Conservation (phyloP, 2,797 vertebrate species). For the Adrianichthys oophorus region DNA sequence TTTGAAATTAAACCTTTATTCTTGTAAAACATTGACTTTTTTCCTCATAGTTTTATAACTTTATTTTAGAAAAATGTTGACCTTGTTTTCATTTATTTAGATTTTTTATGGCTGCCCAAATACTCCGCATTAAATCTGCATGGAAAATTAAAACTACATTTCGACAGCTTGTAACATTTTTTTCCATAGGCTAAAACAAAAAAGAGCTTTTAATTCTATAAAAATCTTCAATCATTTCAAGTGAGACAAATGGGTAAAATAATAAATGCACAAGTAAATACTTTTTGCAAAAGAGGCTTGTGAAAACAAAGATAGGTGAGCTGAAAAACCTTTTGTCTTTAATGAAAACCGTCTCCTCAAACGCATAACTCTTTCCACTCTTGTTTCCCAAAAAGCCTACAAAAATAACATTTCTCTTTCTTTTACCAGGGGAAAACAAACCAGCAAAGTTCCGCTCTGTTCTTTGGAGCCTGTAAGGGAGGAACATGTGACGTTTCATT, state of each 20-base stretch:
- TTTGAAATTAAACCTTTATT: too few relatives aligned
- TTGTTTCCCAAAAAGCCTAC: slow-evolving; percentile 15
- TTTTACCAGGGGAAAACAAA: slow-evolving; percentile 11
- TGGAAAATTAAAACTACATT: too few relatives aligned
- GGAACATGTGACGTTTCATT: slow-evolving; percentile 33
- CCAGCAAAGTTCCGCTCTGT: slow-evolving; percentile 14
- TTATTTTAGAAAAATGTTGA: too few relatives aligned
- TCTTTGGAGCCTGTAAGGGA: slow-evolving; percentile 47
- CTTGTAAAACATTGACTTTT: too few relatives aligned
- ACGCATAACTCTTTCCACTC: slow-evolving; percentile 5
- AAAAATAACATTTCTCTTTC: slow-evolving; percentile 38
- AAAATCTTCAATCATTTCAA: too few relatives aligned
- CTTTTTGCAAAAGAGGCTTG: not conserved
- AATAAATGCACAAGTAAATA: not conserved
- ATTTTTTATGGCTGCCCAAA: too few relatives aligned
- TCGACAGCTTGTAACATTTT: too few relatives aligned
- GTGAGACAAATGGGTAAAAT: not conserved
- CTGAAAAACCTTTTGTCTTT: not conserved
- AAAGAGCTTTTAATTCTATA: too few relatives aligned
- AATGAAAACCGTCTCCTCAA: not conserved
- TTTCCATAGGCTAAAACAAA: too few relatives aligned
- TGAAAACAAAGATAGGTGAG: not conserved
- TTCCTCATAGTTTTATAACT: too few relatives aligned
- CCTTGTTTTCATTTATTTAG: too few relatives aligned
- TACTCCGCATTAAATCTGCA: too few relatives aligned